Base-by-base conservation (phyloP, 2,888 invertebrate species). In the Xestoiulus laeticollis region DNA sequence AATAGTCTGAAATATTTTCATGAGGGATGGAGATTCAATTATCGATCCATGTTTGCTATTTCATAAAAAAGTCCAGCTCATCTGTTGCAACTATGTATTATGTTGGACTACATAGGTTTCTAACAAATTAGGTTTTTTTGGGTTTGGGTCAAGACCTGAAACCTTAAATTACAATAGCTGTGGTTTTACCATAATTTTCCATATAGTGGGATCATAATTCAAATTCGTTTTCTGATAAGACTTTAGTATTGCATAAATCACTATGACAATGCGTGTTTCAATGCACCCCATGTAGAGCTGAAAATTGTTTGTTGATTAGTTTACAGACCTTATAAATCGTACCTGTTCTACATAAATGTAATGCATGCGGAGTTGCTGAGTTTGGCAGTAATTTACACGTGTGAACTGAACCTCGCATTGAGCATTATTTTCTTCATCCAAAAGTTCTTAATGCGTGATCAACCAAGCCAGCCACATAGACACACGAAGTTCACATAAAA, bases 331-430 rank as follows among this genome's bases (percentile, higher is more conserved):
- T 68, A 68, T n/a, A 68, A 68, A 22, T 22, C 10, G 8, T 68
- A 26, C 6, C n/a, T 26, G 68, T 22, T 22, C 68, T 68, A 68
- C 68, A 68, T 68, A 59, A n/a, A 8, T 19, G 5, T 59, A 59
- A 59, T 59, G 59, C n/a, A 16, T 16, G 68, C 10, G n/a, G 68
- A 26, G 68, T 26, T 1, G 22, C 10, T 68, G 26, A 68, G 68
- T n/a, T 68, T 68, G 68, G 68, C 10, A 68, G 68, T 26, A 68
- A 68, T 68, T 68, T 68, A 68, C 26, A 68, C 68, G n/a, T 59
- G 22, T 68, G 22, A 68, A 68, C 8, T 68, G 26, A 68, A 68
- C 68, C 59, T 59, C 22, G 12, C 68, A 10, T 26, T 26, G 10
- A 26, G 68, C 53, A 19, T 26, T 2, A 68, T 68, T 68, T 26